phyloP scores from a whole-genome alignment of 2,797 vertebrate genomes.

The Sebastiscus albofasciatus region DNA sequence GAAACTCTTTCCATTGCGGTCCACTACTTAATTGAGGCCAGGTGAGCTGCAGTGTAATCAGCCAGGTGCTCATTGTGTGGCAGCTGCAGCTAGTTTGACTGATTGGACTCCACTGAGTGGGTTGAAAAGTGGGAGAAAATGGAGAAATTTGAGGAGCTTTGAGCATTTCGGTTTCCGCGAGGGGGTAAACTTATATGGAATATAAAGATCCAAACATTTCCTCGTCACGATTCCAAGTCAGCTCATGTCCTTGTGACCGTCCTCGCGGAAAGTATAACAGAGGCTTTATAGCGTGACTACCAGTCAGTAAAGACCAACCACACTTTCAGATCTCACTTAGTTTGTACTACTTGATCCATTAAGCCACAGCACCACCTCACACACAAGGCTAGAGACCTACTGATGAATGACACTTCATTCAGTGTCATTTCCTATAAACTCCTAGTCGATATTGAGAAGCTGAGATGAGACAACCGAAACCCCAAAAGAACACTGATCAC shows the following conservation, averaged over 20 bases:
- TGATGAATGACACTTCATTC: not conserved
- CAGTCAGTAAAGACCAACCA: not conserved
- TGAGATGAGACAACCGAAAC: not conserved
- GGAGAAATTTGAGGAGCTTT: no score
- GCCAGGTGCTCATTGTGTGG: not conserved
- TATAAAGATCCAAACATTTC: no score
- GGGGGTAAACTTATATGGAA: no score
- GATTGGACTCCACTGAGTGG: not conserved
- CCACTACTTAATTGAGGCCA: not conserved
- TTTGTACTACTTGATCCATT: not conserved
- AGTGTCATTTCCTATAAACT: not conserved
- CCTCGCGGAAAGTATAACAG: no score
- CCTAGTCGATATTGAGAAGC: not conserved
- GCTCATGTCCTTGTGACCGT: no score
- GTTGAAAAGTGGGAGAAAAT: no score
- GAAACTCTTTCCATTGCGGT: not conserved
- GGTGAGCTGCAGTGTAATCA: constrained; percentile 5
- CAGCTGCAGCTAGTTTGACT: not conserved
- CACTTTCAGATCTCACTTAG: not conserved
- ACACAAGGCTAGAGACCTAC: not conserved
- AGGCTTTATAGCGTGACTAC: no score
- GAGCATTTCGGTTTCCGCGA: no score
- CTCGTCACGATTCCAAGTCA: no score
- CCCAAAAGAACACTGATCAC: not conserved
- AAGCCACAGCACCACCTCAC: not conserved